A percentile compares a stretch with the other conserved stretches of the same genome.
Evolutionary conservation across 2,113 vertebrate species (phyloP).

Genomic region (Eurystomus gularis): DNA sequence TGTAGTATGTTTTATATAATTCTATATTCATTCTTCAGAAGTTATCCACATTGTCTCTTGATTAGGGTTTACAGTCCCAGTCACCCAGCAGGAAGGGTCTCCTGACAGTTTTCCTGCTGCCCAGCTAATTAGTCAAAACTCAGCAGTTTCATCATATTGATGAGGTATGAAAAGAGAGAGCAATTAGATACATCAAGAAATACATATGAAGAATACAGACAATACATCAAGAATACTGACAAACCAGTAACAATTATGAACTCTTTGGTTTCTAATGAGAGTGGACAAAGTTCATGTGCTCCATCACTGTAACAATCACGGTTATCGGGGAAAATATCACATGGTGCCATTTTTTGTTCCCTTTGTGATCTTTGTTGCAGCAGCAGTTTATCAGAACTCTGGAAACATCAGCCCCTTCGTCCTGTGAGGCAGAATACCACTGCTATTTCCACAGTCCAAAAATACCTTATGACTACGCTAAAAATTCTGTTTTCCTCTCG

Average conservation of each 20-base stretch:
- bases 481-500: background rate
- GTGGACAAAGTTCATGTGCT: background rate
- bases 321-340: background rate
- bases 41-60: background rate
- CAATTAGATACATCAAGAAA: background rate
- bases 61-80: background rate
- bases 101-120: background rate
- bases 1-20: background rate
- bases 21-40: background rate
- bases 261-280: background rate
- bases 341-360: background rate
- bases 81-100: background rate
- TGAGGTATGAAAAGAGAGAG: background rate
- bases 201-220: background rate
- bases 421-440: background rate
- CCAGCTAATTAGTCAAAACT: background rate
- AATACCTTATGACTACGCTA: background rate
- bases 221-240: background rate
- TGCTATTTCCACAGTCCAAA: background rate
- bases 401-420: background rate
- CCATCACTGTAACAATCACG: background rate
- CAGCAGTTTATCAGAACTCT: conserved; percentile 9
- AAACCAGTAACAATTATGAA: background rate
- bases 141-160: background rate
- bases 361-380: background rate